Evolutionary conservation across 2,113 vertebrate species (phyloP), one percentile per base, ranked within the genome.

Genomic region (Collichthys lucidus): DNA sequence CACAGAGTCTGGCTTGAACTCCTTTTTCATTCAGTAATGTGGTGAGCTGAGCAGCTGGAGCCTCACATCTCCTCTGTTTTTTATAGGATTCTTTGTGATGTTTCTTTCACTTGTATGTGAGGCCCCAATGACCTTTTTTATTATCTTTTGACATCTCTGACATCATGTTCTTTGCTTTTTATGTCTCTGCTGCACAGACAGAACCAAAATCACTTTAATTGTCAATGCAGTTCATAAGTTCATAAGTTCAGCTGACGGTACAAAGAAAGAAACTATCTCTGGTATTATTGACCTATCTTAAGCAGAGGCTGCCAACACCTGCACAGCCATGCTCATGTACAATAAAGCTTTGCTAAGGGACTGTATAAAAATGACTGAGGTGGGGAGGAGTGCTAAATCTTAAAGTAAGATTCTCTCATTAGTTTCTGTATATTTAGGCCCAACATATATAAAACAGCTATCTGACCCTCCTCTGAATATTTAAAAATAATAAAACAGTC

Each of bases 41-140:
- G 20, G 35, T 29, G n/a, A 64, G 29, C 35, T 7, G 44, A 26
- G 52, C 57, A 74, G 17, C 19, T 40, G n/a, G 20, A 42, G 46
- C n/a, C 22, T 73, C 57, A 4, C 49, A 16, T 35, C 47, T 65
- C 15, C 57, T 60, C n/a, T 14, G 35, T n/a, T 59, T 63, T 68
- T 71, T 16, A 12, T 5, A 11, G 55, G 19, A 12, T 26, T 20
- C 17, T 22, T 64, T 66, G 16, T 46, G 26, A 19, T 6, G 19
- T 63, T 74, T 74, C 19, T 75, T 60, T 71, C 44, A 84, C 66
- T 44, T 35, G 24, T 24, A 12, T 40, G n/a, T 55, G 20, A n/a
- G 15, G 20, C 26, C 31, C 35, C 4, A 2, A 11, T 72, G 40
- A 77, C 53, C 53, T 40, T 77, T 69, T 49, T 76, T 68, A n/a